Evolutionary conservation across 2,113 vertebrate genomes (phyloP), one percentile per base, ranked within the genome.

Genomic region (Labeo catla): DNA sequence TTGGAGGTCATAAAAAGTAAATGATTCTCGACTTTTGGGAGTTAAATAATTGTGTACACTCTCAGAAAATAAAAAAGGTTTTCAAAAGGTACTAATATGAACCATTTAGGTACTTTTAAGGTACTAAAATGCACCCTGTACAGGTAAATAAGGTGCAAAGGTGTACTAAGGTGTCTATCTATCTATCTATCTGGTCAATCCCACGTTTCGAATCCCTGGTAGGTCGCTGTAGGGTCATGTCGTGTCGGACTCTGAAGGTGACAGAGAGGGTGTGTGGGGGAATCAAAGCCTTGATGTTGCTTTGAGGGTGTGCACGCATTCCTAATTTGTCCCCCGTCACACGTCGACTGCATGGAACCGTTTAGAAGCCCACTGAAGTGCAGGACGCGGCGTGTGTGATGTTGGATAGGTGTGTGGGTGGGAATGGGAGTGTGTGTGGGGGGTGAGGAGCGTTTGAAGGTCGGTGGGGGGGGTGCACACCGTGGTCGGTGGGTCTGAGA

Each of bases 271-370:
- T 92, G 93, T 89, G 91, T 92, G 93, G 92, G 86, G 90, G 85
- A 10, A 81, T 88, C 72, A 66, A 87, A 21, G 89, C 66, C 79
- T 80, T 88, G 84, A 80, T 76, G 54, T 49, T 65, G 72, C 89
- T 88, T 84, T 88, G 90, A 89, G 83, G 73, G 83, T 77, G 80
- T 89, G 81, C 70, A 72, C 52, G 23, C 65, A 85, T 84, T 76
- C 80, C 47, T 89, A 92, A 94, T 95, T 95, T 94, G 93, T 94
- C 92, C 90, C 91, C 90, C 91, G 81, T 93, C 93, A 92, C 93
- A 93, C 87, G n/a, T 91, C 92, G 91, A 92, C 93, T 92, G 92
- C 93, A 91, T 91, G 90, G 91, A 94, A 92, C 93, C 91, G 92
- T 94, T 94, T 94, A 91, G 88, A 74, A 76, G 85, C 50, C 21